Base-by-base conservation (phyloP, 2,113 vertebrate species). In the Todiramphus chloris region DNA sequence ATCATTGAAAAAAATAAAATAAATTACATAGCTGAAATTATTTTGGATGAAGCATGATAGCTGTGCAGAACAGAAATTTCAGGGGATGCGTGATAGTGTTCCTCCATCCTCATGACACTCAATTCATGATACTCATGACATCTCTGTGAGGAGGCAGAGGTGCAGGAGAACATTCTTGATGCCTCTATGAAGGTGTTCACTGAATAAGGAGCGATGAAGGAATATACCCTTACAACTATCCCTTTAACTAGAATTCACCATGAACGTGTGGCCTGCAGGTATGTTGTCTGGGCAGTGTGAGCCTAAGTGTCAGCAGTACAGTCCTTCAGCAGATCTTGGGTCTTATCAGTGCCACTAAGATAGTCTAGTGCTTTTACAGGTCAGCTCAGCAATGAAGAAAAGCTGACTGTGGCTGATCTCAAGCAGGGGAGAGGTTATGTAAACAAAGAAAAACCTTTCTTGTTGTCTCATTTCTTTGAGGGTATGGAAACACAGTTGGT, bases 381-480 rank as follows among this genome's bases (percentile, higher is more conserved):
- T 68, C 73, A 91, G 78, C 55, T 81, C 68, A 72, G 80, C 64
- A 67, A 69, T 18, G 63, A 89, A n/a, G 56, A 92, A 89, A 56
- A 94, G 92, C 91, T 96, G 77, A 73, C 80, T 93, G 67, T 92
- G 89, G 69, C 74, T 13, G 1, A 64, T 92, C 56, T 68, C 83
- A 79, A 94, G 81, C 31, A 95, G 81, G 62, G 83, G 27, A 94
- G 62, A 94, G 92, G 96, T 96, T 96, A 92, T 15, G 12, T 73
- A 84, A 82, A 86, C 81, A 95, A 76, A 89, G 21, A 80, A 84
- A 84, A 91, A n/a, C 20, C n/a, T 31, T 87, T 89, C 68, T 30
- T 66, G 37, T 51, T 82, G 69, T 41, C 62, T 76, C 31, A 66
- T 66, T 93, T 87, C 81, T 89, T 87, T 89, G 41, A 82, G 41